These are phyloP conservation scores for Brienomyrus brachyistius DNA, from an alignment of 2,113 vertebrate genomes.

Conservation along the genomic window DNA sequence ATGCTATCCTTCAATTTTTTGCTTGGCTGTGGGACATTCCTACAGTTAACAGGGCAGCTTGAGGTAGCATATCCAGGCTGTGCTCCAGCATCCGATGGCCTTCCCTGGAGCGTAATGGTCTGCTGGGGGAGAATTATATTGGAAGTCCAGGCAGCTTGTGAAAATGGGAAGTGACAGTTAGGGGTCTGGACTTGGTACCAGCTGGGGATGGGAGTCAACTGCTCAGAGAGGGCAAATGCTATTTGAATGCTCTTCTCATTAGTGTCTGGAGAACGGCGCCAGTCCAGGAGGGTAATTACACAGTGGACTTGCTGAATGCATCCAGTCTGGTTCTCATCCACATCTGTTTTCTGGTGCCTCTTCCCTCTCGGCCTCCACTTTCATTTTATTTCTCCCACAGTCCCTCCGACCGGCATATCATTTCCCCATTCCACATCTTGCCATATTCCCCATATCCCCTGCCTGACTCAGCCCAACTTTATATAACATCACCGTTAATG, in stretches of 20 bases:
- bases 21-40: background rate
- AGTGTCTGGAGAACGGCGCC: background rate
- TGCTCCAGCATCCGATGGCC: background rate
- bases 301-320: background rate
- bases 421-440: background rate
- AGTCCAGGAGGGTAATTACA: background rate
- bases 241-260: slow-evolving; percentile 24
- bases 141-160: background rate
- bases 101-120: background rate
- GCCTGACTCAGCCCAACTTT: background rate
- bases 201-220: slow-evolving; percentile 15
- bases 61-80: background rate
- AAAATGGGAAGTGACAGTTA: slow-evolving; percentile 20
- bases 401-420: background rate
- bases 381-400: background rate
- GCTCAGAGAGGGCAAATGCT: slow-evolving; percentile 3
- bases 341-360: background rate
- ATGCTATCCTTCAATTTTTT: background rate
- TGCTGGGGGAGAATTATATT: background rate
- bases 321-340: slow-evolving; percentile 3
- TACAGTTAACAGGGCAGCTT: background rate
- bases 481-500: background rate
- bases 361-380: background rate
- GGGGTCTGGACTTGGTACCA: slow-evolving; percentile 23
- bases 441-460: background rate